Evolutionary conservation across 2,797 vertebrate genomes (phyloP), one percentile per base, ranked within the genome.

Genomic region (Hippocampus kuda): DNA sequence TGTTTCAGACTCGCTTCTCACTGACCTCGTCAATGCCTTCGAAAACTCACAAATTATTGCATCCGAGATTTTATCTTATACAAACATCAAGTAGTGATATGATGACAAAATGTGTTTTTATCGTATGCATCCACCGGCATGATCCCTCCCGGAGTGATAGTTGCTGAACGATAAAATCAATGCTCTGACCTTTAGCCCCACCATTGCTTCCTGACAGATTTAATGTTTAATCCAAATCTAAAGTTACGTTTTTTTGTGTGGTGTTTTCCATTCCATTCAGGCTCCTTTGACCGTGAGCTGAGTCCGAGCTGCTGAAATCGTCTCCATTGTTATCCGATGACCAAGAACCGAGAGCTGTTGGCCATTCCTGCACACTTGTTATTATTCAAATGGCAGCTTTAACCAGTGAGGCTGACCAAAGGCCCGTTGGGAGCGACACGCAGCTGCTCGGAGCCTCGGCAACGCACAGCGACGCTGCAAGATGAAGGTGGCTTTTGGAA

Each of bases 311-410:
- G 77, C 46, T 79, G 68, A 69, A 80, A 77, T 72, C 56, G 68
- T 34, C 78, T 68, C 79, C n/a, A 80, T 88, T 88, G 82, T 88
- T 84, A 76, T 10, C 38, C 59, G 0, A 15, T 81, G 85, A 86
- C 83, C 85, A 82, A 83, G 77, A 30, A 72, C 79, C 81, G 81
- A 66, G 81, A 88, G 88, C 85, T 88, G 84, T 88, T 86, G 83
- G 82, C 51, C 81, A 78, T 84, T 91, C 84, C 80, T 74, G 57
- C 81, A 80, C 79, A 81, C 81, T 90, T 90, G 85, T 86, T 90
- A 84, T 87, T 83, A 89, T 89, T 89, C 84, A 89, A 86, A 89
- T 88, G 83, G 67, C 77, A 79, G 79, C 82, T 85, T 75, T 85
- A 72, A 46, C 73, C 73, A 61, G 69, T 48, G 76, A 71, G 67